Conservation (phyloP, 1,140 invertebrate species). For the Neodiprion pinetum region DNA sequence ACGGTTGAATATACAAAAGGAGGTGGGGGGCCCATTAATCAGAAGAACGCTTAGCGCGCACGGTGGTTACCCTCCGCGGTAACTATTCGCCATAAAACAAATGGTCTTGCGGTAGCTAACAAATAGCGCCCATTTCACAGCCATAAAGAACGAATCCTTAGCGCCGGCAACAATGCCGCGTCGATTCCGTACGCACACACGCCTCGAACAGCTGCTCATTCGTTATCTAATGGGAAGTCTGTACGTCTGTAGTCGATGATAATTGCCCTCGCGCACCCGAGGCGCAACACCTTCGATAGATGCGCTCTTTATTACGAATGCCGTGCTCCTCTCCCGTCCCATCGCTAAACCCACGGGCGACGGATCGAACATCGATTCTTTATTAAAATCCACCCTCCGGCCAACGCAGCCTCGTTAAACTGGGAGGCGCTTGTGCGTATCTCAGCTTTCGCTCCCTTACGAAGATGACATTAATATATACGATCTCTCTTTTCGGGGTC, state of each 20-base stretch:
- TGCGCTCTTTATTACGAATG: conserved; percentile 49
- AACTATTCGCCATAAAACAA: conserved; percentile 4
- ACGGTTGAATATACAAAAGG: not conserved
- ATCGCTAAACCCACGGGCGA: conserved; percentile 36
- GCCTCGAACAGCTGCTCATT: conserved; percentile 50
- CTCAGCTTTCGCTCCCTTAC: too few species aligned
- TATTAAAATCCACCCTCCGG: conserved; percentile 54
- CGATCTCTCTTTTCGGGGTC: too few species aligned
- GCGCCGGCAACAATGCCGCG: conserved; percentile 16
- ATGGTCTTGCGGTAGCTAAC: conserved; percentile 1
- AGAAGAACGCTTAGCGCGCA: conserved; percentile 4
- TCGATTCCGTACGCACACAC: not conserved
- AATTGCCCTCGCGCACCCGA: conserved; percentile 54
- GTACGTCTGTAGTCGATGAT: conserved; percentile 41
- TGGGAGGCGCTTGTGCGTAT: too few species aligned
- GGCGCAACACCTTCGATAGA: conserved; percentile 43
- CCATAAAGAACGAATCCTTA: conserved; percentile 40
- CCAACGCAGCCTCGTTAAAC: conserved; percentile 49
- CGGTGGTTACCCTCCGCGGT: not conserved
- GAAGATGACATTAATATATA: too few species aligned
- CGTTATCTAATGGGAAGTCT: conserved; percentile 59
- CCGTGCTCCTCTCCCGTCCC: conserved; percentile 40
- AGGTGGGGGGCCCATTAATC: not conserved
- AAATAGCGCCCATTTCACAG: conserved; percentile 21
- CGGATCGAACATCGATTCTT: conserved; percentile 53